phyloP scores from a whole-genome alignment of 2,888 invertebrate species.

The Sicus ferrugineus region DNA sequence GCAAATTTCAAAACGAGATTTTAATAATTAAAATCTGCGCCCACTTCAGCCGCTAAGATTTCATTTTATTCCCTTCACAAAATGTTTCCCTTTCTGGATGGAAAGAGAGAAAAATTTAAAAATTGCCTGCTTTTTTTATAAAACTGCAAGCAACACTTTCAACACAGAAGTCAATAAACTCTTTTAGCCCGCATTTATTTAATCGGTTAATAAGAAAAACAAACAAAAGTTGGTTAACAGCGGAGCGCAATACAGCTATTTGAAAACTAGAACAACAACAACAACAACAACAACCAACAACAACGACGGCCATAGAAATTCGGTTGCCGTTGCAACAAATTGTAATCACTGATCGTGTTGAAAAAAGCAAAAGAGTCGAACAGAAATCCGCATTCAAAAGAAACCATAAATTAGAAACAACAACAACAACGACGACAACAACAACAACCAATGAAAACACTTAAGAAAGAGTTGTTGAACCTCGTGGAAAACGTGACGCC shows the following conservation, averaged over 20 bases:
- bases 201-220: neutral
- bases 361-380: neutral
- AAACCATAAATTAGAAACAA: conserved; percentile 18
- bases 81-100: no score
- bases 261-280: conserved; percentile 1
- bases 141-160: neutral
- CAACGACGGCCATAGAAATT: conserved; percentile 13
- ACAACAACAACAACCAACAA: conserved; percentile 5
- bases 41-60: no score
- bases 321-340: conserved; percentile 2
- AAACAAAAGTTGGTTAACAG: neutral
- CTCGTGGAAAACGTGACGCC: conserved; percentile 12
- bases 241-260: neutral
- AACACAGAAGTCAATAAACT: conserved; percentile 51
- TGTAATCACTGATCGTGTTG: conserved; percentile 29
- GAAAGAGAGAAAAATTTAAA: no score
- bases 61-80: no score
- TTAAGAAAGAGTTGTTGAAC: conserved; percentile 11
- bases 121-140: neutral
- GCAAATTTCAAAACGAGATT: no score
- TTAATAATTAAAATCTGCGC: no score
- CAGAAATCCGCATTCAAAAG: neutral
- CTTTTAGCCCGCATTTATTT: conserved; percentile 51
- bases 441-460: neutral
- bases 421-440: conserved; percentile 25